Conservation (phyloP, 2,888 invertebrate genomes). For the Prosapia bicincta region DNA sequence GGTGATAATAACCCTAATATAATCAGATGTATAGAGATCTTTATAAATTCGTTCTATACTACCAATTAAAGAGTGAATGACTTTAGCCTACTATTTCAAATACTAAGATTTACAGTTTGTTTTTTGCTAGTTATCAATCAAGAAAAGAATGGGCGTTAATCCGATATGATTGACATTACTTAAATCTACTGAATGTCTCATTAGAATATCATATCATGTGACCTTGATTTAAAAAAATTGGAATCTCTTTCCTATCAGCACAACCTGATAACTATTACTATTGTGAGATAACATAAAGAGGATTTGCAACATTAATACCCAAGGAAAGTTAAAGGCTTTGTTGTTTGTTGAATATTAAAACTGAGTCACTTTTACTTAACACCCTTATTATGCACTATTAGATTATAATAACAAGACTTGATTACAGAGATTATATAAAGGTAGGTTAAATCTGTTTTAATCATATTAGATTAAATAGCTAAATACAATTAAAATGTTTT, state of each 20-base stretch:
- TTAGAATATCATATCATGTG: background rate
- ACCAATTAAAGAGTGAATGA: background rate
- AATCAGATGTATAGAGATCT: background rate
- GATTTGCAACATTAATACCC: too few species aligned
- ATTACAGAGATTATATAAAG: too few species aligned
- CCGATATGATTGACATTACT: background rate
- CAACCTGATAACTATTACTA: background rate
- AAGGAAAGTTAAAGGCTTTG: too few species aligned
- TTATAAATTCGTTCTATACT: background rate
- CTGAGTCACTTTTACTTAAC: too few species aligned
- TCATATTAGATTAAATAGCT: too few species aligned
- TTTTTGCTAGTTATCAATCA: background rate
- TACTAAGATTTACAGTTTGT: background rate
- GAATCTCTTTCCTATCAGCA: background rate
- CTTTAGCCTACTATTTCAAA: background rate
- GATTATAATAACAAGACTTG: too few species aligned
- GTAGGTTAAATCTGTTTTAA: too few species aligned
- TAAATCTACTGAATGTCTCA: background rate
- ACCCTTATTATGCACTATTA: too few species aligned
- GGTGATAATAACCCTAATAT: background rate
- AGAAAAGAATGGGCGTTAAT: background rate
- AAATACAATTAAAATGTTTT: too few species aligned
- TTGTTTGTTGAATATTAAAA: too few species aligned
- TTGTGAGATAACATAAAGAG: too few species aligned
- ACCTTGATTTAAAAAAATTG: background rate